phyloP scores from a whole-genome alignment of 1,140 invertebrate species.

The Archivesica marissinica region DNA sequence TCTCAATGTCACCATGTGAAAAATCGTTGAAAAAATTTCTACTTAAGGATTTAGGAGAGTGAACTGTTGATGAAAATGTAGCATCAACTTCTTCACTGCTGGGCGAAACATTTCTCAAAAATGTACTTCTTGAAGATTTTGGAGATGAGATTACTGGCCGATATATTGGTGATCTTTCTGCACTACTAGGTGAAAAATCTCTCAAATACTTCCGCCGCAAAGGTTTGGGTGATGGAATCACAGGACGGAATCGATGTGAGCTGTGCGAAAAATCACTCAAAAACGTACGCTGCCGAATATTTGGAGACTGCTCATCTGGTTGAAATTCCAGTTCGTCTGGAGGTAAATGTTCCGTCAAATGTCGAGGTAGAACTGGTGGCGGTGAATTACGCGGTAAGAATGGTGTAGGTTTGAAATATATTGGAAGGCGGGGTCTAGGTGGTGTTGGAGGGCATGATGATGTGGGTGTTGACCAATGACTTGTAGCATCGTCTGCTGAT shows the following conservation, averaged over 20 bases:
- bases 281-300: background rate
- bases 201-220: background rate
- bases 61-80: background rate
- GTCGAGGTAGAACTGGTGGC: conserved; percentile 44
- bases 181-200: background rate
- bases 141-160: background rate
- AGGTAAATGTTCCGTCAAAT: background rate
- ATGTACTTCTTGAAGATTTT: background rate
- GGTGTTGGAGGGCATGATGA: conserved; percentile 53
- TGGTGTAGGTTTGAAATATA: conserved; percentile 51
- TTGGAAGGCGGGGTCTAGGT: conserved; percentile 49
- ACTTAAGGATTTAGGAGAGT: background rate
- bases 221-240: background rate
- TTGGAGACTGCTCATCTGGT: background rate
- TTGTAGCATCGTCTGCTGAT: background rate
- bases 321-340: background rate
- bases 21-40: background rate
- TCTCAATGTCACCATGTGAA: too few species aligned
- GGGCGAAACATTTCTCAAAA: background rate
- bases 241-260: background rate
- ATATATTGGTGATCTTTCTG: background rate
- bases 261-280: background rate
- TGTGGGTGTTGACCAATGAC: conserved; percentile 34
- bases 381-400: conserved; percentile 44
- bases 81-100: background rate